Evolutionary conservation across 2,113 vertebrate genomes (phyloP).

Genomic region (Pterophyllum scalare): DNA sequence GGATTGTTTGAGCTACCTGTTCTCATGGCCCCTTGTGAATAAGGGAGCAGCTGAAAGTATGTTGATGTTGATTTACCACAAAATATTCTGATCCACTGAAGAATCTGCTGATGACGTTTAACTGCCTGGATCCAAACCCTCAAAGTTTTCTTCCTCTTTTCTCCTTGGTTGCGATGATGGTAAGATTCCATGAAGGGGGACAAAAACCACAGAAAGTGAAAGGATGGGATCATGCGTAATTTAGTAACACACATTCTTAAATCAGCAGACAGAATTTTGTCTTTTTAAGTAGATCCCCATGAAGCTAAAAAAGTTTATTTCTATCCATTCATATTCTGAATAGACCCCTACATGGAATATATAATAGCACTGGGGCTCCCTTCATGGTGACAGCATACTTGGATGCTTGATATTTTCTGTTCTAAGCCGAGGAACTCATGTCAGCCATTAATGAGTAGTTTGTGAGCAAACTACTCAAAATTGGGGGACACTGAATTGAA

Average conservation of each 20-base stretch:
- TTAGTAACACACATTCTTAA: not conserved
- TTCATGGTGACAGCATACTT: conserved; percentile 19
- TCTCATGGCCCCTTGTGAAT: too few relatives aligned
- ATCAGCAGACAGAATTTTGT: not conserved
- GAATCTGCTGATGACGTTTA: conserved; percentile 9
- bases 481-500: not conserved
- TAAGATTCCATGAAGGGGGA: conserved; percentile 51
- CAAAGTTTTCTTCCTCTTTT: conserved; percentile 16
- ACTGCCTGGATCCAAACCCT: conserved; percentile 18
- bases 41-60: not conserved
- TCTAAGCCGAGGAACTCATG: not conserved
- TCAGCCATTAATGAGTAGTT: not conserved
- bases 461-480: not conserved
- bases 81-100: conserved; percentile 3
- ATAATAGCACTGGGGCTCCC: conserved; percentile 22
- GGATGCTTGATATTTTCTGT: conserved; percentile 7
- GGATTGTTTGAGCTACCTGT: too few relatives aligned
- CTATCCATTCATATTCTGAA: conserved; percentile 4
- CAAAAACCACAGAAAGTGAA: conserved; percentile 5
- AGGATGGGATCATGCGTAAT: not conserved
- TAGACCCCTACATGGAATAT: conserved; percentile 36
- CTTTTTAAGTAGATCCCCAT: not conserved
- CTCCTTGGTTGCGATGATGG: conserved; percentile 26
- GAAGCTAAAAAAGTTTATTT: not conserved
- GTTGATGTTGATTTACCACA: conserved; percentile 2